Evolutionary conservation across 2,888 invertebrate species (phyloP), one percentile per base, ranked within the genome.

Genomic region (Escarpia spicata): DNA sequence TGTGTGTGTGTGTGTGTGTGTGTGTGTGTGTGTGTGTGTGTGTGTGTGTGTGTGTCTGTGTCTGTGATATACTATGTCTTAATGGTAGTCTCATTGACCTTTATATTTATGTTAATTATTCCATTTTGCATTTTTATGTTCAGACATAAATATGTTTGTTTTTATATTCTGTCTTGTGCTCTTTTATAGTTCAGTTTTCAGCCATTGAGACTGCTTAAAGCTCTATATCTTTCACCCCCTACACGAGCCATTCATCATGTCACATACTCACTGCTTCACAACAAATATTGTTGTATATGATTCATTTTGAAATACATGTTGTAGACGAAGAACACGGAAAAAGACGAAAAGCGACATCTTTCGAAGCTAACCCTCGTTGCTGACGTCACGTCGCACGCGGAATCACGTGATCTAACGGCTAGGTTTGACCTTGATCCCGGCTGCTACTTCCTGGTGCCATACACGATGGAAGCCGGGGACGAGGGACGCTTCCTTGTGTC

Each of bases 341-440:
- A 94, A 90, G 95, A 95, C 91, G 96, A 95, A 90, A 95, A 94
- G 92, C 93, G 95, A 8, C 93, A 95, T 43, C 94, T 96, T 45
- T 94, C 95, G 0, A 95, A 95, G 60, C 94, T 96, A 26, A 94
- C 94, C 45, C 92, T 95, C 45, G 93, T 95, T 9, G 95, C 94
- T 9, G 94, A 95, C 92, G 94, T 94, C 3, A 94, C 94, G 4
- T 94, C 95, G 0, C 93, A 93, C n/a, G 92, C 94, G 31, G 95
- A 95, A 60, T 93, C 94, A 37, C 52, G 93, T 19, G 93, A 93
- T 90, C 45, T 93, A 75, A 93, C 92, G 26, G n/a, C 60, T 37
- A 93, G 96, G 43, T 94, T 95, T 92, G 95, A 95, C 94, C 94
- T 96, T 91, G 95, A 95, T 43, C 95, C 95, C n/a, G 96, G 96